A percentile compares a stretch with the other conserved stretches of the same genome.
phyloP scores from a whole-genome alignment of 1,140 invertebrate genomes.

The Lasioglossum albipes region DNA sequence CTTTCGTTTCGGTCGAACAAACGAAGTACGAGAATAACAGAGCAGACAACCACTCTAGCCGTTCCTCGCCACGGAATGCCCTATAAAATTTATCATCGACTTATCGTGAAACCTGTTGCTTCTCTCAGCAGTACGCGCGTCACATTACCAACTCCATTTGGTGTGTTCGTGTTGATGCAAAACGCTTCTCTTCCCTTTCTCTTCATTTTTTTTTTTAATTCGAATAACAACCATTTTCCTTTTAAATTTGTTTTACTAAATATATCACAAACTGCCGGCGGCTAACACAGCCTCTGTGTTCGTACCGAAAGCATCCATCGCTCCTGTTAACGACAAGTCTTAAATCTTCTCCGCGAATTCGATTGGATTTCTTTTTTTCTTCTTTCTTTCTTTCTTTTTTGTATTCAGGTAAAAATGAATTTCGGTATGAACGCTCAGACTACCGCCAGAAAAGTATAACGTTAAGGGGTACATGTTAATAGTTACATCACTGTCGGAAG shows the following conservation, averaged over 20 bases:
- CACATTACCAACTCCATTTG: conserved; percentile 54
- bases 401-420: neutral
- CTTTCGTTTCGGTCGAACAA: neutral
- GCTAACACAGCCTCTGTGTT: conserved; percentile 63
- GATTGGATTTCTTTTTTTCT: neutral
- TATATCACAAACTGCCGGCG: conserved; percentile 80
- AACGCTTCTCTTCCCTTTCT: conserved; percentile 63
- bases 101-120: conserved; percentile 40
- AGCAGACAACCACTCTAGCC: neutral
- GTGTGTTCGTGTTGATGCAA: conserved; percentile 73
- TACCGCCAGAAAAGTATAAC: conserved; percentile 79
- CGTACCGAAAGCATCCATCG: conserved; percentile 46
- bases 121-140: conserved; percentile 55
- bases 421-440: conserved; percentile 37
- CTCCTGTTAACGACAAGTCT: neutral
- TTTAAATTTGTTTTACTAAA: conserved; percentile 76
- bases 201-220: conserved; percentile 56
- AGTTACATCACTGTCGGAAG: conserved; percentile 78
- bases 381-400: too few species aligned
- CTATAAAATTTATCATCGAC: conserved; percentile 57
- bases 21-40: neutral
- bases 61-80: conserved; percentile 55
- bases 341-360: neutral
- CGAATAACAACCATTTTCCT: conserved; percentile 77
- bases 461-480: conserved; percentile 78